These are phyloP conservation scores for Tribolium madens DNA, from an alignment of 1,140 invertebrate genomes.

Conservation along the genomic window DNA sequence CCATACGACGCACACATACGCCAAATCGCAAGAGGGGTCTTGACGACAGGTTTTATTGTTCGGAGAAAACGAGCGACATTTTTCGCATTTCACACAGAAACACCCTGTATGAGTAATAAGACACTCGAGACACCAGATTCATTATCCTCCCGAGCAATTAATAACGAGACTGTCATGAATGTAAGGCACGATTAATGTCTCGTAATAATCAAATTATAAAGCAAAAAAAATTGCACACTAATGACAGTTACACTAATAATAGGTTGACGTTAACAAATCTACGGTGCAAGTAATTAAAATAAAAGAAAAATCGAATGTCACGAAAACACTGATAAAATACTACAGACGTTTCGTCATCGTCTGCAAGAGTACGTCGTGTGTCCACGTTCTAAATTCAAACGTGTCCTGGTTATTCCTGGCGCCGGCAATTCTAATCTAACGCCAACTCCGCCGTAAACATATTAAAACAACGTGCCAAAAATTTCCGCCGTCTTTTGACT, in stretches of 20 bases:
- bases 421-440: slow-evolving; percentile 43
- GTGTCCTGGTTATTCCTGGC: slow-evolving; percentile 41
- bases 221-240: neutral
- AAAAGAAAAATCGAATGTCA: neutral
- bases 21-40: neutral
- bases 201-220: neutral
- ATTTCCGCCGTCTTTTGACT: neutral
- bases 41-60: slow-evolving; percentile 31
- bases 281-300: too few species aligned
- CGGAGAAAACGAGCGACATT: neutral
- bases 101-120: neutral
- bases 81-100: neutral
- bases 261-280: too few species aligned
- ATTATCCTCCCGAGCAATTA: neutral
- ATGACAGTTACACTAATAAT: neutral
- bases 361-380: neutral
- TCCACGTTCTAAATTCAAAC: slow-evolving; percentile 14
- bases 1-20: slow-evolving; percentile 17
- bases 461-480: slow-evolving; percentile 37
- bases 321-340: neutral
- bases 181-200: neutral
- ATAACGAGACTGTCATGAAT: neutral
- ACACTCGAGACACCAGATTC: neutral
- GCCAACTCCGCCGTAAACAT: slow-evolving; percentile 27
- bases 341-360: slow-evolving; percentile 12